Evolutionary conservation across 2,113 vertebrate species (phyloP), one percentile per base, ranked within the genome.

Genomic region (Nipponia nippon): DNA sequence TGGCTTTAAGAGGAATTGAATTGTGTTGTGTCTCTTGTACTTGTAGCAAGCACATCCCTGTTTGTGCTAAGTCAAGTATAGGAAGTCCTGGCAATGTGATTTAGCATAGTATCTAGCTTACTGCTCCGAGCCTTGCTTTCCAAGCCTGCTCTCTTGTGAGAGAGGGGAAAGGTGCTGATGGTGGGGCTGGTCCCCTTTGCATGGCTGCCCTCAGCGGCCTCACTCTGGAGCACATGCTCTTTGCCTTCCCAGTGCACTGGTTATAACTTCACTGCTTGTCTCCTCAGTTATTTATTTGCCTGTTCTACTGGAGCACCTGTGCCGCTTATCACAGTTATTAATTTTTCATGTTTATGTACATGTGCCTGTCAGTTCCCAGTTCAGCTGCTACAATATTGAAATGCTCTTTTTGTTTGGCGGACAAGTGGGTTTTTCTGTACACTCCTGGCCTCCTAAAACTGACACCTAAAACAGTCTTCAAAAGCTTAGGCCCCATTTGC

Each of bases 181-280:
- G 40, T 2, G 6, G 58, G 32, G 40, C 52, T 70, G 66, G 29
- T 71, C 17, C 30, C 30, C 32, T 36, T 9, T 11, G 42, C 4
- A 12, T 0, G 0, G 14, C 17, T 66, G 29, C 36, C n/a, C 61
- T 25, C 4, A 2, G 22, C 47, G 38, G 14, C 55, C 46, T 55
- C 20, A 6, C 29, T 32, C 30, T 67, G 46, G 25, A 8, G 17
- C 44, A 29, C 0, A 0, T 14, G 15, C 29, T 83, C 67, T 56
- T 72, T 63, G 71, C 67, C 38, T 49, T 79, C 22, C 59, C 34
- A 49, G 27, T 1, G 1, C 17, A 13, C 19, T 63, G 67, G 29
- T 6, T 40, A 5, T 20, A 69, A 56, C 34, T 50, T 36, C 53
- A 36, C 23, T 36, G 49, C 40, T 79, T 10, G 6, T n/a, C 32